Conservation (phyloP, 1,140 invertebrate species). For the Drosophila sp. region DNA sequence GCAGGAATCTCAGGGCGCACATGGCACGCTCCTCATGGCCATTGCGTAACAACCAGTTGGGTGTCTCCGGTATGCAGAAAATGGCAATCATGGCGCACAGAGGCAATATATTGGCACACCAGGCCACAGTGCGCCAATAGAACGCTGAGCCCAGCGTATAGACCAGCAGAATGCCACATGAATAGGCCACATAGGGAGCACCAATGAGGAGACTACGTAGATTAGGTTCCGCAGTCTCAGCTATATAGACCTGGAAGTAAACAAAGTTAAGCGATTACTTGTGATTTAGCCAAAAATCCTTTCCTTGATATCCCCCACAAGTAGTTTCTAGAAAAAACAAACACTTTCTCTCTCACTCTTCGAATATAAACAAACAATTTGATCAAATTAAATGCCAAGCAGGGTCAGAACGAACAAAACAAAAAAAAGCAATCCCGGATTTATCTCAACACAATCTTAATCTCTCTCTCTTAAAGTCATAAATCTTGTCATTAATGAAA, state of each 20-base stretch:
- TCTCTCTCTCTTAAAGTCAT: conserved; percentile 67
- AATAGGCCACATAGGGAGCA: conserved; percentile 87
- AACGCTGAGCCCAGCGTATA: conserved; percentile 87
- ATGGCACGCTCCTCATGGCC: conserved; percentile 86
- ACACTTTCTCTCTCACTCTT: conserved; percentile 36
- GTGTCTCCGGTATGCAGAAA: conserved; percentile 88
- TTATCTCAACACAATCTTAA: conserved; percentile 34
- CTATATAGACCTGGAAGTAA: conserved; percentile 86
- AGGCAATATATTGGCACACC: conserved; percentile 86
- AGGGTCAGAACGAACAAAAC: conserved; percentile 55
- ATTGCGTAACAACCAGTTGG: conserved; percentile 87
- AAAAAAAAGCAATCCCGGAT: conserved; percentile 16
- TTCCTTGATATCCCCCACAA: conserved; percentile 41
- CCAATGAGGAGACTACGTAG: conserved; percentile 87
- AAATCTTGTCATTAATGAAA: conserved; percentile 74
- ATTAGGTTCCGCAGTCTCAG: conserved; percentile 88
- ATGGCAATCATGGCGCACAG: conserved; percentile 85
- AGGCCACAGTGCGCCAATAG: conserved; percentile 87
- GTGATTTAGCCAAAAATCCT: background rate
- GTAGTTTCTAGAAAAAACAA: conserved; percentile 9
- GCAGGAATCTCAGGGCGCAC: conserved; percentile 87
- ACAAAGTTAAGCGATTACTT: too few relatives aligned
- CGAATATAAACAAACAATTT: conserved; percentile 54
- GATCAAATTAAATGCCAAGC: conserved; percentile 54
- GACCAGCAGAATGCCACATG: conserved; percentile 88